Base-by-base conservation (phyloP, 2,888 invertebrate species). In the Drosophila yooni region DNA sequence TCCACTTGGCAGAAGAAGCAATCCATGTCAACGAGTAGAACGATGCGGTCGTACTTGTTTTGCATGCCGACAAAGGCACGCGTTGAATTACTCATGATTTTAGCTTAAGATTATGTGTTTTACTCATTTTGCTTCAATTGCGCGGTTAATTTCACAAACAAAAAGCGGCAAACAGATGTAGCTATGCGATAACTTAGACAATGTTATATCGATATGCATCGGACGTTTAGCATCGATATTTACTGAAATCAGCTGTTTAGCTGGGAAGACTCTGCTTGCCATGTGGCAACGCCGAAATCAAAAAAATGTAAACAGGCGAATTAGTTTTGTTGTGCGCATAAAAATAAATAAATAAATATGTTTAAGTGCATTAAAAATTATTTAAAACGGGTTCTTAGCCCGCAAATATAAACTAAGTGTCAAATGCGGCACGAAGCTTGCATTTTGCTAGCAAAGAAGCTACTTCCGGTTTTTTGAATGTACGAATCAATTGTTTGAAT, bases 1-100 rank as follows among this genome's bases (percentile, higher is more conserved):
- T 99, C 99, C 2, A 99, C 99, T 95, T 99, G 99, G 88, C 99
- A 99, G 93, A 98, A 99, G 94, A 99, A 99, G 94, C 99, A 99
- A 93, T 99, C 99, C 99, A 99, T 99, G 92, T 99, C 99, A 58
- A 99, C 96, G 58, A 99, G 94, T 50, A 97, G 96, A 27, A 99
- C 94, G 27, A 98, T 94, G 80, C 97, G 94, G 74, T 95, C 95
- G 74, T 93, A 93, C 73, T 93, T 93, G 60, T 91, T 91, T 38
- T 90, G 77, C 62, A 92, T 86, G 51, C 91, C 83, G 34, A 92
- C 81, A 64, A 81, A 88, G 71, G 82, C 88, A 53, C 89, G 88
- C 27, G 81, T 51, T n/a, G 78, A 78, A 29, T 27, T 80, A n/a
- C 78, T 75, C 78, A 79, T 79, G 7, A 34, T 69, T 25, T 6